phyloP scores from a whole-genome alignment of 2,888 invertebrate genomes.

The Epinotia bilunana region DNA sequence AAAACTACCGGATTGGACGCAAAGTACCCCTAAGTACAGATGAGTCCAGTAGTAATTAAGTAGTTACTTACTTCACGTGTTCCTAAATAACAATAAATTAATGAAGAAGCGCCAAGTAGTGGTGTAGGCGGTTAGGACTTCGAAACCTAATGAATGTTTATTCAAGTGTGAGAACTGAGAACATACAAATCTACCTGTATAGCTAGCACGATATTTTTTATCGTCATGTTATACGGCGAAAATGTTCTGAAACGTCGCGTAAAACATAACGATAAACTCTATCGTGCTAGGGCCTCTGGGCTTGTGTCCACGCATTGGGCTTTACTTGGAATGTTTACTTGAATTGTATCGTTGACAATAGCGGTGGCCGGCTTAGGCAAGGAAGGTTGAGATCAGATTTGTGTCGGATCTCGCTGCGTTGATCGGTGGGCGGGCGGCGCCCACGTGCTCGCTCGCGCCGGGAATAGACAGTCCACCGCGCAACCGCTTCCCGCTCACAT shows the following conservation, averaged over 20 bases:
- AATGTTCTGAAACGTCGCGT: too few relatives aligned
- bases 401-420: constrained; percentile 78
- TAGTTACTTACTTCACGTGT: too few relatives aligned
- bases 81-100: not conserved
- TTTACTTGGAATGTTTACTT: constrained; percentile 12
- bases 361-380: constrained; percentile 28
- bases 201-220: too few relatives aligned
- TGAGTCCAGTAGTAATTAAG: too few relatives aligned
- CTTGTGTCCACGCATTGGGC: too few relatives aligned
- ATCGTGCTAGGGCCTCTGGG: too few relatives aligned
- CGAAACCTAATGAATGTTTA: too few relatives aligned
- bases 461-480: constrained; percentile 81
- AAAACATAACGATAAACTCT: too few relatives aligned
- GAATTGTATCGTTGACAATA: constrained; percentile 6
- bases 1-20: too few relatives aligned
- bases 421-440: constrained; percentile 73
- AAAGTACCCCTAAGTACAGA: too few relatives aligned
- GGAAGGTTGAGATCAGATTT: constrained; percentile 32
- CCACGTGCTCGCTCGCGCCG: constrained; percentile 78
- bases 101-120: not conserved
- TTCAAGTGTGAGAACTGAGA: not conserved
- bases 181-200: not conserved
- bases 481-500: constrained; percentile 66
- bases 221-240: too few relatives aligned
- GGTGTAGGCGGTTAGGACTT: not conserved